Conservation (phyloP, 1,140 invertebrate species). For the Sweltsa coloradensis region DNA sequence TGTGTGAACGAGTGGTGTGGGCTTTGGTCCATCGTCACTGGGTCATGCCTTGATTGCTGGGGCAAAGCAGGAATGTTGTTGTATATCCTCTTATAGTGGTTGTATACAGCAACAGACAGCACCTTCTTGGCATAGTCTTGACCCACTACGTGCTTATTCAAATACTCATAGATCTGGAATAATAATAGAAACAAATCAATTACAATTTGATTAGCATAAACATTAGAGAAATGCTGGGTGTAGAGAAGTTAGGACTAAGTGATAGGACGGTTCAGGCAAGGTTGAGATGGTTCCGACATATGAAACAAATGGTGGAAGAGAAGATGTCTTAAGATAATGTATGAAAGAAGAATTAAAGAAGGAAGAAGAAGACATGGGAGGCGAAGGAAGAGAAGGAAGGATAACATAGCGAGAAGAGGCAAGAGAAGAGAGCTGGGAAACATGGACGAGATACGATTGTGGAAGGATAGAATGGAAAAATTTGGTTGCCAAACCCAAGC, state of each 20-base stretch:
- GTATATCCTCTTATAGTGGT: constrained; percentile 96
- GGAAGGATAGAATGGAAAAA: too few relatives aligned
- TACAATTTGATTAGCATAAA: background rate
- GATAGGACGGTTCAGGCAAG: background rate
- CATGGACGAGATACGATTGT: too few relatives aligned
- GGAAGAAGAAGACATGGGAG: too few relatives aligned
- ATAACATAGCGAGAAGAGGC: too few relatives aligned
- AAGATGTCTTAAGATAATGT: background rate
- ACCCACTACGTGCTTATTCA: constrained; percentile 94
- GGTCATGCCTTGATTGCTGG: constrained; percentile 30
- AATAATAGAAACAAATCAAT: constrained; percentile 12
- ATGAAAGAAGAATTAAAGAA: background rate
- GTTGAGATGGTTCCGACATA: too few relatives aligned
- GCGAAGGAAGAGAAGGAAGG: too few relatives aligned
- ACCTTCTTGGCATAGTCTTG: constrained; percentile 98
- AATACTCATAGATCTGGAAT: constrained; percentile 79
- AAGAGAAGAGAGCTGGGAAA: too few relatives aligned
- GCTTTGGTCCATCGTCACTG: constrained; percentile 44
- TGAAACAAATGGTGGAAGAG: background rate
- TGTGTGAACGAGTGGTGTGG: constrained; percentile 57
- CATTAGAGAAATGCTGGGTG: too few relatives aligned
- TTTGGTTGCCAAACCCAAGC: too few relatives aligned
- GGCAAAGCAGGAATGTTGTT: constrained; percentile 83
- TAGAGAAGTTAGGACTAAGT: background rate
- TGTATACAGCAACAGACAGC: constrained; percentile 96